Evolutionary conservation across 2,888 invertebrate genomes (phyloP), one percentile per base, ranked within the genome.

Genomic region (Tipula helvola): DNA sequence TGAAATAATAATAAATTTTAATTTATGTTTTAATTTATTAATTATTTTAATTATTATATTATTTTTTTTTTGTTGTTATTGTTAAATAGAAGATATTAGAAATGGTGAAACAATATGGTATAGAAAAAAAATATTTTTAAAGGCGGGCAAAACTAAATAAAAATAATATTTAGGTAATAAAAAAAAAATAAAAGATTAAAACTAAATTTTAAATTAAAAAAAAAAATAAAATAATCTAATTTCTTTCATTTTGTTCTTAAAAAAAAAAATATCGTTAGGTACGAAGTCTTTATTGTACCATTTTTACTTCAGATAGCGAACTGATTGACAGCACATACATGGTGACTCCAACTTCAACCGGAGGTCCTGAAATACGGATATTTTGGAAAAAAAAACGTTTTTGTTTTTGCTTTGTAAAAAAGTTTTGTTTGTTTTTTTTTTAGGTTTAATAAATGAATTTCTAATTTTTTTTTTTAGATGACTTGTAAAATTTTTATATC

Each of bases 261-360:
- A 85, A 87, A 86, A 83, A 87, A 87, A 87, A 87, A 16, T 36
- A 36, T 18, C 16, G n/a, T 52, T 42, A 90, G 90, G 90, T 90
- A 90, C 90, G 90, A 89, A 89, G 88, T 89, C 89, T 89, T 89
- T 89, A 92, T 92, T 93, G 93, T 96, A 98, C 98, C 98, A 98
- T 98, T 95, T 97, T 96, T 93, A 97, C 98, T 95, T 98, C 98
- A 93, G 97, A 98, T 93, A 98, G 97, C 93, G 97, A 97, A 94
- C 97, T 97, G 95, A 98, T 98, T 94, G 97, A 97, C 93, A 98
- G 96, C 94, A 98, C 97, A 95, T 97, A 97, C 96, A 98, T 97
- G 94, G 98, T 98, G 94, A 98, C 97, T 93, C 97, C 97, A 92
- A 98, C 98, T 93, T 97, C 97, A 93, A 98, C 98, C 92, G 98